Evolutionary conservation across 2,113 vertebrate genomes (phyloP).

Genomic region (Pollimyrus isidori): DNA sequence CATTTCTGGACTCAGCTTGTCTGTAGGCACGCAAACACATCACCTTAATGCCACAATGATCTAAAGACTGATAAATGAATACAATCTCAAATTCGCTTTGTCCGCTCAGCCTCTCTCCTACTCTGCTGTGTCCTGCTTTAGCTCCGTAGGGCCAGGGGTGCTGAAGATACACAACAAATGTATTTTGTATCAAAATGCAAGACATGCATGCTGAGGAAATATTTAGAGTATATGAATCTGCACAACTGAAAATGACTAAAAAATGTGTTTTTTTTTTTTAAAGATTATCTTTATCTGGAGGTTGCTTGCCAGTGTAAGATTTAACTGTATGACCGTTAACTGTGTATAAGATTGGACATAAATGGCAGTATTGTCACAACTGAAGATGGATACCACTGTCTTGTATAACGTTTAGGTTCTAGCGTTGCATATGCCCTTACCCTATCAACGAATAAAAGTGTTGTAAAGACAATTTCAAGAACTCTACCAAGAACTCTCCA

Average conservation of each 20-base stretch:
- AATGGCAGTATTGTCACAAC: neutral
- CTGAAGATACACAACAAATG: neutral
- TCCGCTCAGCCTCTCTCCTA: neutral
- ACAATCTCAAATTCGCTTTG: neutral
- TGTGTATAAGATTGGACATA: neutral
- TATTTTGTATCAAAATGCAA: neutral
- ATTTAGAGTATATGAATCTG: conserved; percentile 7
- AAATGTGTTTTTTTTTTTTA: neutral
- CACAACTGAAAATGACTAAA: neutral
- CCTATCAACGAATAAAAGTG: neutral
- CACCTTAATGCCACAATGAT: neutral
- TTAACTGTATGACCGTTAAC: neutral
- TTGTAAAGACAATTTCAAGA: neutral
- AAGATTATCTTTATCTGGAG: neutral
- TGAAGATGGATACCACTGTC: neutral
- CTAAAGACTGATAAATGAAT: neutral
- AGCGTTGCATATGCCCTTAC: neutral
- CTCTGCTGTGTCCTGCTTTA: neutral
- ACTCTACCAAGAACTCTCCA: neutral
- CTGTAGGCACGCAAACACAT: neutral
- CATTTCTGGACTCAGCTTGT: neutral
- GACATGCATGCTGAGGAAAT: neutral
- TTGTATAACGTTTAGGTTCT: neutral
- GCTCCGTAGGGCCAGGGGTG: neutral
- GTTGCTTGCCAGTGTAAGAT: neutral